Evolutionary conservation across 2,113 vertebrate genomes (phyloP).

Genomic region (Ceyx margarethae): DNA sequence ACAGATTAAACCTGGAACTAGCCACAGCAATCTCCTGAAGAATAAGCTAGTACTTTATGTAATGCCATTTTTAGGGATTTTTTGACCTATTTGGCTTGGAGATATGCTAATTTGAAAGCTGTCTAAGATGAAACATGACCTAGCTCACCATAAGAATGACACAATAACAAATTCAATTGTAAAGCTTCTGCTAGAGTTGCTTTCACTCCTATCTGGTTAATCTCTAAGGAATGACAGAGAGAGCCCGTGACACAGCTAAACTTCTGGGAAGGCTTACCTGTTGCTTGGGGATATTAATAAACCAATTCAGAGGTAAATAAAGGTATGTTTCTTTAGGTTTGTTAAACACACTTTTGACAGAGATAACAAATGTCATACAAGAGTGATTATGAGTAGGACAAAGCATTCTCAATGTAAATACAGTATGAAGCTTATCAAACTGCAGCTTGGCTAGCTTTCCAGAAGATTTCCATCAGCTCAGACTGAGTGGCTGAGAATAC

Average conservation of each 20-base stretch:
- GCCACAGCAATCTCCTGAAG: not conserved
- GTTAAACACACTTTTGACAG: not conserved
- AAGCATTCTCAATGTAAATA: not conserved
- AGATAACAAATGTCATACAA: not conserved
- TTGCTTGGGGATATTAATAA: not conserved
- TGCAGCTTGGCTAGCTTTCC: not conserved
- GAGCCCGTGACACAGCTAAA: not conserved
- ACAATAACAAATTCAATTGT: not conserved
- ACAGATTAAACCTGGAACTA: not conserved
- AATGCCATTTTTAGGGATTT: not conserved
- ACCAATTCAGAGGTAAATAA: not conserved
- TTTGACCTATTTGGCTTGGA: not conserved
- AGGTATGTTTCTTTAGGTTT: not conserved
- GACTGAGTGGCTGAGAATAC: not conserved
- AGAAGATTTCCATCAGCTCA: not conserved
- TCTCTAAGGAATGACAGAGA: not conserved
- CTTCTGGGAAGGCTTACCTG: not conserved
- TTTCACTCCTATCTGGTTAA: not conserved
- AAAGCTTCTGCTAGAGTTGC: not conserved
- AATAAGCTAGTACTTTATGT: not conserved
- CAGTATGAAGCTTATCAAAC: not conserved
- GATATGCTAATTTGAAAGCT: not conserved
- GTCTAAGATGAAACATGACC: not conserved
- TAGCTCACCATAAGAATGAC: not conserved
- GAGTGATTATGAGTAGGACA: not conserved